Base-by-base conservation (phyloP, 2,888 invertebrate genomes). In the Monopis laevigella region DNA sequence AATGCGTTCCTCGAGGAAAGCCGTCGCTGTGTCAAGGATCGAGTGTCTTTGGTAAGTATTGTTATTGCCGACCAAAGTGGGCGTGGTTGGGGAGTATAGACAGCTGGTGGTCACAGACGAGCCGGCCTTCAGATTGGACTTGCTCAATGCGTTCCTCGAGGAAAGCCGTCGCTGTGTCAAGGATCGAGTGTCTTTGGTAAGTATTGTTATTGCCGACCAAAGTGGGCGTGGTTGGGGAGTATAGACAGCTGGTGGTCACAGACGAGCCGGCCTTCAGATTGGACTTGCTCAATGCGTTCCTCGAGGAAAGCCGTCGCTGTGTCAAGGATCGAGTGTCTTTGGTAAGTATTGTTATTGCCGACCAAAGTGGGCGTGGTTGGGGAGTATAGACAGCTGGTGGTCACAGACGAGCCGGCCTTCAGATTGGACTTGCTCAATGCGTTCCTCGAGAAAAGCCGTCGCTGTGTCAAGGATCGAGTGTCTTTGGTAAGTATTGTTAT, bases 71-170 rank as follows among this genome's bases (percentile, higher is more conserved):
- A 53, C 65, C 1, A 62, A 73, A 36, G 59, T 58, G 27, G 62
- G 61, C 44, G 54, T 55, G 2, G 53, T 53, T 12, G 47, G 46
- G 4, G 65, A 59, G 0, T 50, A 52, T 65, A 84, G 46, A 46
- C 83, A 51, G 49, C 66, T 51, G 58, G 70, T n/a, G 46, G 64
- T 57, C 43, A 40, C 41, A 29, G 48, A 45, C 39, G 55, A 34
- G 47, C 65, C 51, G 62, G 69, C n/a, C 48, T 80, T 39, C 53
- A 62, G 71, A 0, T 50, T 52, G 19, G 48, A 45, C 2, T 78
- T 86, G 2, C 68, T 90, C 38, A 82, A 82, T 24, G 73, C 80
- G 6, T 86, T 88, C 48, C 70, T 85, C 17, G 65, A 66, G 29
- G 44, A 77, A 17, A 45, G 78, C 36, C 71, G 55, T 13, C 52